Evolutionary conservation across 2,113 vertebrate species (phyloP).

Genomic region (Barbus barbus): DNA sequence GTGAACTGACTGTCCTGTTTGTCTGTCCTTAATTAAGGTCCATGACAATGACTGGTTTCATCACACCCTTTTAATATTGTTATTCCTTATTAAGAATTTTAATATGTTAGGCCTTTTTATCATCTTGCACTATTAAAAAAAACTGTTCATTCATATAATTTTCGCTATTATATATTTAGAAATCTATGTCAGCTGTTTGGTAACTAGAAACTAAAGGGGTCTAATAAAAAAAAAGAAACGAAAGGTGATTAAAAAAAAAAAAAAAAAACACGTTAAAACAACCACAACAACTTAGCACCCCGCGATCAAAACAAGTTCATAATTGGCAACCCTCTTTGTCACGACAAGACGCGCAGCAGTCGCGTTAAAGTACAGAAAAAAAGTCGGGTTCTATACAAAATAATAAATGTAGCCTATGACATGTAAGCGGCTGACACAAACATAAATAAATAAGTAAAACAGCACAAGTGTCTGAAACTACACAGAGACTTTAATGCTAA

Average conservation of each 20-base stretch:
- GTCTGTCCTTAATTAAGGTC: not conserved
- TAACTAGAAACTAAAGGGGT: not conserved
- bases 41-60: not conserved
- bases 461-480: not conserved
- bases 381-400: not conserved
- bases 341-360: not conserved
- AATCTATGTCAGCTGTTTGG: no score
- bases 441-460: not conserved
- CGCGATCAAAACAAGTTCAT: not conserved
- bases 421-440: not conserved
- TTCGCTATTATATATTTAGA: not conserved
- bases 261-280: no score
- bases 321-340: slow-evolving; percentile 42
- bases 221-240: not conserved
- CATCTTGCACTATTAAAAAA: not conserved
- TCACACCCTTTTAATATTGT: not conserved
- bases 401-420: not conserved
- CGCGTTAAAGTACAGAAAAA: not conserved
- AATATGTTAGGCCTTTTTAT: no score
- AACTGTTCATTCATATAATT: not conserved
- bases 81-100: not conserved
- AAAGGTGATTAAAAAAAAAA: no score
- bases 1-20: not conserved
- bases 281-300: slow-evolving; percentile 25
- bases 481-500: not conserved